phyloP scores from a whole-genome alignment of 2,113 vertebrate genomes.

The Porphyrio hochstetteri region DNA sequence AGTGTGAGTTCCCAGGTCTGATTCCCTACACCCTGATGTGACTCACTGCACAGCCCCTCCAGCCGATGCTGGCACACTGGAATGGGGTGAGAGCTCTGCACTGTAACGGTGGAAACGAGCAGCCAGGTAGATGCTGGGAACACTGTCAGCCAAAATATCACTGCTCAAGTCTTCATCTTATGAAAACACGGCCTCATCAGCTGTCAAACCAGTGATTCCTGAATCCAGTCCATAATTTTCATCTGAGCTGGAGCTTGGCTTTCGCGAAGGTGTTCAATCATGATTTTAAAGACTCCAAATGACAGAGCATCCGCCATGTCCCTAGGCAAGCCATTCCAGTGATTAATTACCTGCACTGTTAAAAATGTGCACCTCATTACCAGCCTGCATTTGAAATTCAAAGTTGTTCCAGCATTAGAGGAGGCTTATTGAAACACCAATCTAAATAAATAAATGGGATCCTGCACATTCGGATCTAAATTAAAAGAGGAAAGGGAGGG shows the following conservation, averaged over 20 bases:
- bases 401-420: background rate
- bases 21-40: background rate
- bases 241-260: background rate
- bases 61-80: background rate
- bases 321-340: slow-evolving; percentile 51
- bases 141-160: background rate
- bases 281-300: slow-evolving; percentile 58
- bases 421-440: background rate
- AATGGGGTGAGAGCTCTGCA: background rate
- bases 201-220: slow-evolving; percentile 37
- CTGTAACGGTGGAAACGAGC: background rate
- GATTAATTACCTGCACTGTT: slow-evolving; percentile 57
- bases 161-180: slow-evolving; percentile 3
- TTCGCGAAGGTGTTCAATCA: slow-evolving; percentile 38
- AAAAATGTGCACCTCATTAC: slow-evolving; percentile 58
- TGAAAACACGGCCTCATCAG: background rate
- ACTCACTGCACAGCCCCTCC: background rate
- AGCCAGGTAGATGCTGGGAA: background rate
- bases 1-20: background rate
- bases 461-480: slow-evolving; percentile 1
- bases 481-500: background rate
- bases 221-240: slow-evolving; percentile 21
- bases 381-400: slow-evolving; percentile 48
- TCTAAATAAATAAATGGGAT: slow-evolving; percentile 29
- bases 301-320: slow-evolving; percentile 56